phyloP scores from a whole-genome alignment of 2,888 invertebrate genomes.

The Caradrina kadenii region DNA sequence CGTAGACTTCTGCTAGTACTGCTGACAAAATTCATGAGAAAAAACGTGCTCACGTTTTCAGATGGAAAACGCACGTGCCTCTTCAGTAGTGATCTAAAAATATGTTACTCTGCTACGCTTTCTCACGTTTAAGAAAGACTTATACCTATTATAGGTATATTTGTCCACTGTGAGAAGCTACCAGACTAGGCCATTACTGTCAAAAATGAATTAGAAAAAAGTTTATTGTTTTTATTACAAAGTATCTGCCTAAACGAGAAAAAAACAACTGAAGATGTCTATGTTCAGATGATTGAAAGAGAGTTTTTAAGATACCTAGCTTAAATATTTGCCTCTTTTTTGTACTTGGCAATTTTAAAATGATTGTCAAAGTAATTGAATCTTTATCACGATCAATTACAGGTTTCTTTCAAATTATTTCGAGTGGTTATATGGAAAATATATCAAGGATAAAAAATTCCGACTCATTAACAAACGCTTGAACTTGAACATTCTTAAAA shows the following conservation, averaged over 20 bases:
- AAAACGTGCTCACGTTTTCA: slow-evolving; percentile 48
- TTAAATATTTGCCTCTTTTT: not conserved
- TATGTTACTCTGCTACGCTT: slow-evolving; percentile 40
- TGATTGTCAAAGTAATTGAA: not conserved
- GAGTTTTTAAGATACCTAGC: not conserved
- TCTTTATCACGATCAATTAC: too few species aligned
- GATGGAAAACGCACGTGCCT: slow-evolving; percentile 47
- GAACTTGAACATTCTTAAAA: slow-evolving; percentile 40
- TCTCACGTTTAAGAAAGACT: slow-evolving; percentile 41
- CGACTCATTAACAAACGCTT: slow-evolving; percentile 14
- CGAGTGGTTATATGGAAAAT: slow-evolving; percentile 7
- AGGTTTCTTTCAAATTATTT: not conserved
- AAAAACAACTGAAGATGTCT: too few species aligned
- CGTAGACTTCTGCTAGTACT: slow-evolving; percentile 1
- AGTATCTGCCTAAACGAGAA: too few species aligned
- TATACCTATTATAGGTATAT: slow-evolving; percentile 7
- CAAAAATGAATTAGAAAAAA: not conserved
- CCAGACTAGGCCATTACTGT: not conserved
- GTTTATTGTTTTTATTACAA: too few species aligned
- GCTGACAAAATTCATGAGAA: slow-evolving; percentile 41
- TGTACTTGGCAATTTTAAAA: not conserved
- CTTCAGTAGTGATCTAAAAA: slow-evolving; percentile 53
- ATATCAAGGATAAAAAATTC: slow-evolving; percentile 5
- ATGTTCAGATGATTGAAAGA: too few species aligned
- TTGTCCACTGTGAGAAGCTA: not conserved